phyloP scores from a whole-genome alignment of 1,140 invertebrate species.

The Augochlora pura region DNA sequence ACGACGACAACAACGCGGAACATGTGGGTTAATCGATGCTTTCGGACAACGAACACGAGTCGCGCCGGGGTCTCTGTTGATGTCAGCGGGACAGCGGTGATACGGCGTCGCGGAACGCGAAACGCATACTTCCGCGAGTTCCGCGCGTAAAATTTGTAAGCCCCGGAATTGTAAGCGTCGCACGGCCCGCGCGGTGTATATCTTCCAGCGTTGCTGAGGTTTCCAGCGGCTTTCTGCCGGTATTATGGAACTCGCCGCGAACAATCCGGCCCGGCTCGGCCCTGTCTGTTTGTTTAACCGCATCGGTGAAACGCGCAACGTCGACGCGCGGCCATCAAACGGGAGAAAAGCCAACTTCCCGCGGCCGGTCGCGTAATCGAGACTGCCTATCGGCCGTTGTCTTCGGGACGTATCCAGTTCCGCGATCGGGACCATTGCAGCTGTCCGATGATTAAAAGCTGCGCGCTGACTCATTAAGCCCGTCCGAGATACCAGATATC shows the following conservation, averaged over 20 bases:
- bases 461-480: background rate
- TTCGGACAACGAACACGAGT: no score
- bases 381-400: background rate
- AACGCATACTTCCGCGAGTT: slow-evolving; percentile 34
- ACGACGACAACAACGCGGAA: no score
- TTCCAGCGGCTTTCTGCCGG: slow-evolving; percentile 44
- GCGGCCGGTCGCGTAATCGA: background rate
- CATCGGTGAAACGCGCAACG: slow-evolving; percentile 43
- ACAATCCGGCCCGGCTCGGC: slow-evolving; percentile 34
- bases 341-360: background rate
- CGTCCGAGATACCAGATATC: background rate
- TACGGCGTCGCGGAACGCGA: slow-evolving; percentile 39
- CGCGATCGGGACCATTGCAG: background rate
- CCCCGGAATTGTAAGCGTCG: slow-evolving; percentile 40
- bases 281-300: slow-evolving; percentile 43
- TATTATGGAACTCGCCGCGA: slow-evolving; percentile 53
- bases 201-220: slow-evolving; percentile 39
- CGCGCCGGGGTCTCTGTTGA: no score
- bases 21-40: no score
- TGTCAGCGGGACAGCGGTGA: no score
- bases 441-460: background rate
- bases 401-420: background rate
- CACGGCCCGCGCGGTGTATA: slow-evolving; percentile 20
- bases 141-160: slow-evolving; percentile 53
- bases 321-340: slow-evolving; percentile 32